Conservation (phyloP, 2,797 vertebrate genomes). For the Sebastes flavidus region DNA sequence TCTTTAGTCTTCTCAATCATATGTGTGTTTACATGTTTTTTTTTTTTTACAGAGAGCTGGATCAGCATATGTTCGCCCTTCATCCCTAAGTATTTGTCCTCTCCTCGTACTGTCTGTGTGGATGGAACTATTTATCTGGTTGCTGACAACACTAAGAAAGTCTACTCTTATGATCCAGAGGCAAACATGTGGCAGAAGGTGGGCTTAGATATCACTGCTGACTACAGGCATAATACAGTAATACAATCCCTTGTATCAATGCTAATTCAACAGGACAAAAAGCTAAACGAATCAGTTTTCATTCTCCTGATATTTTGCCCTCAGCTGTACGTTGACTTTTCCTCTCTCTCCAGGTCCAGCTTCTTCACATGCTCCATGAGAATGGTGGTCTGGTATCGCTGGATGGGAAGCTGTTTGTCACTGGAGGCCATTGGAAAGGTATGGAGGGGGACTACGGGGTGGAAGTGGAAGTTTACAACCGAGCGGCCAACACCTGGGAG, state of each 20-base stretch:
- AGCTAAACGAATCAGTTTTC: background rate
- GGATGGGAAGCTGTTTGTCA: slow-evolving; percentile 86
- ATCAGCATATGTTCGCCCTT: slow-evolving; percentile 91
- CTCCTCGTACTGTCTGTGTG: slow-evolving; percentile 89
- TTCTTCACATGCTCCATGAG: slow-evolving; percentile 95
- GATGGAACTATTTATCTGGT: slow-evolving; percentile 91
- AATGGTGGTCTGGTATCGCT: slow-evolving; percentile 91
- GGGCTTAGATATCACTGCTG: slow-evolving; percentile 11
- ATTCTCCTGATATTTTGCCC: background rate
- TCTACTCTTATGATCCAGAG: slow-evolving; percentile 89
- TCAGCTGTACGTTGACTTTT: background rate
- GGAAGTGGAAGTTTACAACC: slow-evolving; percentile 93
- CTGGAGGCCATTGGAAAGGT: slow-evolving; percentile 96
- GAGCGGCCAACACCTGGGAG: slow-evolving; percentile 84
- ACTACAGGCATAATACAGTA: background rate
- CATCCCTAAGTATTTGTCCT: slow-evolving; percentile 96
- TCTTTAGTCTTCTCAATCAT: background rate
- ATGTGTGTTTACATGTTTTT: background rate
- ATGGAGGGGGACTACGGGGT: slow-evolving; percentile 95
- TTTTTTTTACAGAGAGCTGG: slow-evolving; percentile 86
- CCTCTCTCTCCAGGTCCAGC: slow-evolving; percentile 85
- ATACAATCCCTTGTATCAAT: background rate
- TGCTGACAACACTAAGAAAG: slow-evolving; percentile 98
- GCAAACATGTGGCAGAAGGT: slow-evolving; percentile 98
- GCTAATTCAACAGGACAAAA: background rate